Percentiles rank a stretch among this genome's conserved stretches.
Evolutionary conservation across 2,113 vertebrate species (phyloP).

Genomic region (Peromyscus leucopus): DNA sequence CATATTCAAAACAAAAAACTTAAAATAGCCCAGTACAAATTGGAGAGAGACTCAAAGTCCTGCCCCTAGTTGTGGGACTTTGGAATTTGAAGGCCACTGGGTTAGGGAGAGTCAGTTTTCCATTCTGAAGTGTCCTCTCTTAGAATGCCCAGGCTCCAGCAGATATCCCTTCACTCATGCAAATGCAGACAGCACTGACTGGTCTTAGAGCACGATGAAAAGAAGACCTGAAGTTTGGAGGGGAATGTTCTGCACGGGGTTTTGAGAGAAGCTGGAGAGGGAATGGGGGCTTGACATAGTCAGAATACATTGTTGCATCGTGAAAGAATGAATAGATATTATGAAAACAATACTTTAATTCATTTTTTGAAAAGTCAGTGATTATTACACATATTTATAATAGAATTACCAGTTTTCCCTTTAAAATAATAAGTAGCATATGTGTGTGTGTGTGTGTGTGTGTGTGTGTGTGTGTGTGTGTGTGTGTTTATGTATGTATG

Average conservation of each 20-base stretch:
- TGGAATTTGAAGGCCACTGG: background rate
- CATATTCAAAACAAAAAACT: background rate
- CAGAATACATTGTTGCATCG: too few relatives aligned
- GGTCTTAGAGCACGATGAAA: background rate
- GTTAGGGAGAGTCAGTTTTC: background rate
- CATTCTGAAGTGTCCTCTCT: too few relatives aligned
- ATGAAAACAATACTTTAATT: background rate
- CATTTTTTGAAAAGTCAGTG: background rate
- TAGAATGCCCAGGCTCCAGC: background rate
- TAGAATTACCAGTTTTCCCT: background rate
- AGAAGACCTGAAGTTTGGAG: too few relatives aligned
- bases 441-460: too few relatives aligned
- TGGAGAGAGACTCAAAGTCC: background rate
- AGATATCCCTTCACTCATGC: too few relatives aligned
- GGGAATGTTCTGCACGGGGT: rapidly evolving
- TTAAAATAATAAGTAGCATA: background rate
- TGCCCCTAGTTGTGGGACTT: background rate
- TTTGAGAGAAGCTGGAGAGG: background rate
- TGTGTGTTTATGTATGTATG: too few relatives aligned
- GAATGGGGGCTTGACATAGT: background rate
- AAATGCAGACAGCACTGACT: background rate
- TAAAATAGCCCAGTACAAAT: too few relatives aligned
- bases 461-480: too few relatives aligned
- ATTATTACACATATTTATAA: background rate
- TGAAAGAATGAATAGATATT: too few relatives aligned